phyloP scores from a whole-genome alignment of 64 coral and sea anemone species.

The Platygyra sinensis region DNA sequence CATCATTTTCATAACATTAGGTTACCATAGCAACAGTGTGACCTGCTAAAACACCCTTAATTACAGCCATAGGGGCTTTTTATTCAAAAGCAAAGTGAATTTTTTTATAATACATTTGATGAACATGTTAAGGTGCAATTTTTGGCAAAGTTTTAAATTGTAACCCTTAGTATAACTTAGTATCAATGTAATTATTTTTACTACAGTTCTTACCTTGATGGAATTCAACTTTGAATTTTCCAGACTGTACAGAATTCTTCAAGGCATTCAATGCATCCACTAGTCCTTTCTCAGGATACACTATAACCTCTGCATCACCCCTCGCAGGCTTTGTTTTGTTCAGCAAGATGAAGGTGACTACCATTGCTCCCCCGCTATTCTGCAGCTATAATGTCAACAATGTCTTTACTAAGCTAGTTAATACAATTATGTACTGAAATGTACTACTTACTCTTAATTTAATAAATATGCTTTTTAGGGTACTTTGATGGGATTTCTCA shows the following conservation, averaged over 20 bases:
- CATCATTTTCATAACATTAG: too few species aligned
- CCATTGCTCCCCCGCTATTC: not conserved
- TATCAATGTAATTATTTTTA: too few species aligned
- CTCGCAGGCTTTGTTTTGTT: not conserved
- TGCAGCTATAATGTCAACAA: slow-evolving; percentile 16
- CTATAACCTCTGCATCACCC: slow-evolving; percentile 3
- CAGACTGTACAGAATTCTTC: not conserved
- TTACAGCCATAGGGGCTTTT: too few species aligned
- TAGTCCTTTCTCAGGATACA: slow-evolving; percentile 38
- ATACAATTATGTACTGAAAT: not conserved
- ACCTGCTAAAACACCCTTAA: too few species aligned
- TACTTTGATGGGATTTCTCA: too few species aligned
- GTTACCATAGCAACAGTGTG: too few species aligned
- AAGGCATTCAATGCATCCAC: slow-evolving; percentile 33
- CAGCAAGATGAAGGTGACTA: slow-evolving; percentile 14
- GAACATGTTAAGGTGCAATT: too few species aligned
- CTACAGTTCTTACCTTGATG: not conserved
- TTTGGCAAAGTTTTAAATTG: too few species aligned
- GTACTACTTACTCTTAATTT: not conserved
- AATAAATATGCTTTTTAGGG: too few species aligned
- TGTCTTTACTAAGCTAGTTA: not conserved
- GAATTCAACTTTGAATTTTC: slow-evolving; percentile 5
- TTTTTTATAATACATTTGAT: too few species aligned
- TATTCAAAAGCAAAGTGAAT: too few species aligned
- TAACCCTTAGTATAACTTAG: too few species aligned